These are phyloP conservation scores for Hemiscyllium ocellatum DNA, from an alignment of 2,113 vertebrate genomes.

Conservation along the genomic window DNA sequence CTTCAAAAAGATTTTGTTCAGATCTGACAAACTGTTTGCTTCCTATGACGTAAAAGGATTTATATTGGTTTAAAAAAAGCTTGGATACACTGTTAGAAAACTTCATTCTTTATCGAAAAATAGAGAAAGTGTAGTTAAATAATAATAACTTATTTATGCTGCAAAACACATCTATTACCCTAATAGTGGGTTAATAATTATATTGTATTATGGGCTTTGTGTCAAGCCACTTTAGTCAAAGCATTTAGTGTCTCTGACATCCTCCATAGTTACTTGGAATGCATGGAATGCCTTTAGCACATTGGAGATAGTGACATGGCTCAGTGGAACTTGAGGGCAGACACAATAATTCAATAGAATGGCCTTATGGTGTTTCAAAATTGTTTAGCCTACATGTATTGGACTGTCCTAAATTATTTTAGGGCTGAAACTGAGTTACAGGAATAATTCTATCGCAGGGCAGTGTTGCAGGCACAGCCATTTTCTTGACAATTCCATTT, in stretches of 20 bases:
- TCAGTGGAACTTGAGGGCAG: background rate
- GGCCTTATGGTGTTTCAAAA: background rate
- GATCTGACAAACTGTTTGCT: background rate
- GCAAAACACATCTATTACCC: background rate
- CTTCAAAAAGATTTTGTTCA: background rate
- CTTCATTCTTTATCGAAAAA: background rate
- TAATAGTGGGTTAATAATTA: background rate
- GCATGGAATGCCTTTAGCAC: background rate
- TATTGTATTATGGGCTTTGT: background rate
- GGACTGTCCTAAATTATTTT: background rate
- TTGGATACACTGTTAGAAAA: background rate
- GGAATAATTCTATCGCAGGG: background rate
- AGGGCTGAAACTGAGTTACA: background rate
- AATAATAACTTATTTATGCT: background rate
- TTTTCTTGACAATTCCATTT: background rate
- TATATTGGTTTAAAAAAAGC: background rate
- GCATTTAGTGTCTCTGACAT: background rate
- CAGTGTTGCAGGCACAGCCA: background rate
- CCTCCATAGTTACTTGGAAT: background rate
- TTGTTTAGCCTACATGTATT: background rate
- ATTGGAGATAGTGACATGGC: background rate
- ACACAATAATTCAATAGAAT: background rate
- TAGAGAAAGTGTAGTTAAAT: background rate
- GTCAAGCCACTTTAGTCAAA: background rate
- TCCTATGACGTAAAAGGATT: background rate